phyloP scores from a whole-genome alignment of 1,140 invertebrate species.

The Solenopsis invicta region DNA sequence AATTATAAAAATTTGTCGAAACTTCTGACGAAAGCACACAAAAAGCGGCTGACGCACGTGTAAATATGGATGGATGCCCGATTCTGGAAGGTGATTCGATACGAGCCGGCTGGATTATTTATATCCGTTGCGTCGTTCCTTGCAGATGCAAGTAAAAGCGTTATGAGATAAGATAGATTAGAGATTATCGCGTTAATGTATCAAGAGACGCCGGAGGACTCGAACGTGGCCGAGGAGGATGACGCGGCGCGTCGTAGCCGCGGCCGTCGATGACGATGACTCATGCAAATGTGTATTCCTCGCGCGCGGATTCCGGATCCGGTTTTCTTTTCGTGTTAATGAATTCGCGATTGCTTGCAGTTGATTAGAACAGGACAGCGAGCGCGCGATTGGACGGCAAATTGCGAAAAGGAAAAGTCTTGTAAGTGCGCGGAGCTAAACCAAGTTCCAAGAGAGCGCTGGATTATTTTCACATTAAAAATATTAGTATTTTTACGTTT shows the following conservation, averaged over 20 bases:
- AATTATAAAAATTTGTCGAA: constrained; percentile 31
- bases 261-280: constrained; percentile 66
- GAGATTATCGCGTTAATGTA: constrained; percentile 77
- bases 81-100: constrained; percentile 57
- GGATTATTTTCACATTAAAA: neutral
- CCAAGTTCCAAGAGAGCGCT: neutral
- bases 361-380: constrained; percentile 42
- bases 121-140: constrained; percentile 65
- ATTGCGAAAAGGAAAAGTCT: constrained; percentile 54
- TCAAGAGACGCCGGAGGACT: constrained; percentile 58
- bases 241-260: constrained; percentile 24
- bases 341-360: constrained; percentile 56
- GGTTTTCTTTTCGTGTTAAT: constrained; percentile 77
- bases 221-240: constrained; percentile 48
- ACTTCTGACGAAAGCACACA: neutral
- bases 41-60: constrained; percentile 2
- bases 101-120: constrained; percentile 69
- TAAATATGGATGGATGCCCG: neutral
- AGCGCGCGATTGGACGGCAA: constrained; percentile 61
- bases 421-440: neutral
- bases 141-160: constrained; percentile 66
- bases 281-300: constrained; percentile 73
- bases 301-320: constrained; percentile 75
- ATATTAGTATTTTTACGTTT: neutral
- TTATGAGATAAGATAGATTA: constrained; percentile 66